These are phyloP conservation scores for Drosophila ezoana DNA, from an alignment of 2,888 invertebrate genomes.

Conservation along the genomic window DNA sequence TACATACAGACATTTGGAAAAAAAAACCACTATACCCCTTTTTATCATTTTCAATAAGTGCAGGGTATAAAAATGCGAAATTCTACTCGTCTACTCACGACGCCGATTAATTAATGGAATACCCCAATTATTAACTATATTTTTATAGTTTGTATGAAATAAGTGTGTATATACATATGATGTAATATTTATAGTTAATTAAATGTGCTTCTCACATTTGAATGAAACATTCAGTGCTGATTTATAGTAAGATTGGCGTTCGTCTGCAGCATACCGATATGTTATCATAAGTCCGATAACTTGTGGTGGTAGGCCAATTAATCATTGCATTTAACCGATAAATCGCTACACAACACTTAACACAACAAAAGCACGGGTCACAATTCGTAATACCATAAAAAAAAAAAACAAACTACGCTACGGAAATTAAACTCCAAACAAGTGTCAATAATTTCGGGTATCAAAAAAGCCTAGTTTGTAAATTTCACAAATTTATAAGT, in stretches of 20 bases:
- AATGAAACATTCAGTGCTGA: background rate
- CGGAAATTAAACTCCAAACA: constrained; percentile 33
- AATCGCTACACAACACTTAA: constrained; percentile 16
- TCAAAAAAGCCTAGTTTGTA: constrained; percentile 27
- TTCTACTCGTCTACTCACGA: no score
- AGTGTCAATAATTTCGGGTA: constrained; percentile 66
- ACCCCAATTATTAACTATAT: no score
- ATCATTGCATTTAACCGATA: background rate
- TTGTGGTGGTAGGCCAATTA: background rate
- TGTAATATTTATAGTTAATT: no score
- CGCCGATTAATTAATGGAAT: no score
- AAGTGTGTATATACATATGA: no score
- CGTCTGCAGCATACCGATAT: background rate
- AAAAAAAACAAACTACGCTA: constrained; percentile 31
- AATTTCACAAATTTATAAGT: constrained; percentile 21
- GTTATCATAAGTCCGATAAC: background rate
- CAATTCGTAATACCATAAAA: constrained; percentile 36
- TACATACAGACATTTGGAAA: no score
- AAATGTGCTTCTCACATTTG: background rate
- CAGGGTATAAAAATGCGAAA: no score
- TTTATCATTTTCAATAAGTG: no score
- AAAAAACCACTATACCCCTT: no score
- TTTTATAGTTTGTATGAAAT: no score
- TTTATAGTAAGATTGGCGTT: no score
- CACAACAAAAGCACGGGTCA: constrained; percentile 34